phyloP scores from a whole-genome alignment of 2,888 invertebrate species.

The Himalopsyche anomala region DNA sequence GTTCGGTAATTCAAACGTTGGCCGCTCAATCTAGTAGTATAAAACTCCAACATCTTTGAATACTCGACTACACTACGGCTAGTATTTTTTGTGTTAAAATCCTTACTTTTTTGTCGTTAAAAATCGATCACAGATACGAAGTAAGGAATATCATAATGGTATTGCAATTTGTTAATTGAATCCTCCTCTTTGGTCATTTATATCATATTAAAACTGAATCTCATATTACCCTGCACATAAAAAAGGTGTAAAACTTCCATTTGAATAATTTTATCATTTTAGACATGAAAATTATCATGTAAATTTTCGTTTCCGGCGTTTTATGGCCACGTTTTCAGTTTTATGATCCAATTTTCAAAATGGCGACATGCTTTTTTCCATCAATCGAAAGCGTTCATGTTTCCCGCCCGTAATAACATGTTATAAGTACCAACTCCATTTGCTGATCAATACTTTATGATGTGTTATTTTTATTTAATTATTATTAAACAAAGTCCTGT shows the following conservation, averaged over 20 bases:
- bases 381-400: background rate
- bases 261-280: conserved; percentile 53
- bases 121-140: background rate
- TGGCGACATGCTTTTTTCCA: background rate
- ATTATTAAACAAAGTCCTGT: too few relatives aligned
- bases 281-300: conserved; percentile 58
- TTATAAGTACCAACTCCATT: too few relatives aligned
- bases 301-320: conserved; percentile 61
- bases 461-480: too few relatives aligned
- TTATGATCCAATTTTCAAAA: conserved; percentile 58
- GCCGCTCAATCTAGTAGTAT: too few relatives aligned
- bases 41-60: too few relatives aligned
- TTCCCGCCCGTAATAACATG: background rate
- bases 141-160: background rate
- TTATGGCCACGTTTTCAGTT: conserved; percentile 53
- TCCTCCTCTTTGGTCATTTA: background rate
- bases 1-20: too few relatives aligned
- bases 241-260: conserved; percentile 24
- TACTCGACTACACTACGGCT: too few relatives aligned
- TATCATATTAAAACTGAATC: conserved; percentile 26
- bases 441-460: too few relatives aligned
- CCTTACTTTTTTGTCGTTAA: background rate
- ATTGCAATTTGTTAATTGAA: conserved; percentile 15
- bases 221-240: background rate
- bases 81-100: too few relatives aligned